Conservation (phyloP, 1,140 invertebrate species). For the Melipona quadrifasciata region DNA sequence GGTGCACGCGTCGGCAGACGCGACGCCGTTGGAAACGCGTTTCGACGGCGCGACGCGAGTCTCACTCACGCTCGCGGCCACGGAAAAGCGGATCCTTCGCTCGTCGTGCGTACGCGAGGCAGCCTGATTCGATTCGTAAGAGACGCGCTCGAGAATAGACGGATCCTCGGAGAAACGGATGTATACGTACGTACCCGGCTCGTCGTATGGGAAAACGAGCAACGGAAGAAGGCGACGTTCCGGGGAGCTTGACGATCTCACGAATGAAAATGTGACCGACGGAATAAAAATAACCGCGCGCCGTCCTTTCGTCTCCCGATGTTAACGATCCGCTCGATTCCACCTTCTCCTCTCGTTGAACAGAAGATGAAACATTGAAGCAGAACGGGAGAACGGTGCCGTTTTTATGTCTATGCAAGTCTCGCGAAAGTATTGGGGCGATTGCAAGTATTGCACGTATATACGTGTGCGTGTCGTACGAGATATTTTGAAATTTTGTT, state of each 20-base stretch:
- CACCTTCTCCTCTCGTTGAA: not conserved
- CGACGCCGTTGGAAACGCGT: not conserved
- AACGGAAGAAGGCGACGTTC: too few species aligned
- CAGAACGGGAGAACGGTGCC: not conserved
- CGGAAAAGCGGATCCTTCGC: constrained; percentile 5
- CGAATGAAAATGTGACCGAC: constrained; percentile 3
- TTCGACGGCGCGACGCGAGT: not conserved
- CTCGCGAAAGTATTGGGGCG: not conserved
- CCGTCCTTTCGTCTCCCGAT: not conserved
- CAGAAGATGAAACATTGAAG: not conserved
- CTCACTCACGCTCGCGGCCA: not conserved
- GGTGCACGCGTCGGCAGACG: too few species aligned
- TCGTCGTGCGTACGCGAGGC: not conserved
- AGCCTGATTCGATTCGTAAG: constrained; percentile 21
- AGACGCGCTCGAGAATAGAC: not conserved
- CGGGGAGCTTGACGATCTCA: too few species aligned
- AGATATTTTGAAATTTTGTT: too few species aligned
- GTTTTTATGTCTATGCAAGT: not conserved
- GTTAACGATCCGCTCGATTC: constrained; percentile 12
- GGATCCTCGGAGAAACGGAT: not conserved
- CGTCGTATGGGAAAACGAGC: not conserved
- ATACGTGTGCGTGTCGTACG: too few species aligned
- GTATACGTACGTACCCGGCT: not conserved
- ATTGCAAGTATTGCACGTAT: too few species aligned
- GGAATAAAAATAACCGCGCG: constrained; percentile 28